These are phyloP conservation scores for Cistogaster globosa DNA, from an alignment of 2,888 invertebrate species.

Conservation along the genomic window DNA sequence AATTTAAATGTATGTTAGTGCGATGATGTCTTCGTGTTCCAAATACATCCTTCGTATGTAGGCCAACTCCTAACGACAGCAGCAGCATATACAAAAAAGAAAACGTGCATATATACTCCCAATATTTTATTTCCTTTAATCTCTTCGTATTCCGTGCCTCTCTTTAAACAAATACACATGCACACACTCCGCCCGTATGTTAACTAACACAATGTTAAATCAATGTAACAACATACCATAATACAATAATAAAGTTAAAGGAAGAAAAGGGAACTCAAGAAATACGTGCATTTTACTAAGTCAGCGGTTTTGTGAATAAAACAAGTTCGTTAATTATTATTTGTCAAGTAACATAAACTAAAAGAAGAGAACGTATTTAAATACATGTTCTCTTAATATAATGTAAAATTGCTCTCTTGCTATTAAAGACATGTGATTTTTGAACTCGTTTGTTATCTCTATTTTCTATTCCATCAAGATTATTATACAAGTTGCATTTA, in stretches of 20 bases:
- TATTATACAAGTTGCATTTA: conserved; percentile 33
- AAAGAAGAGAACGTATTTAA: conserved; percentile 7
- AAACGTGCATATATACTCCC: not conserved
- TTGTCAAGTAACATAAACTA: not conserved
- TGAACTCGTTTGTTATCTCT: conserved; percentile 34
- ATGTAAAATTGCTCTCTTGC: conserved; percentile 7
- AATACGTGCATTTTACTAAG: conserved; percentile 1
- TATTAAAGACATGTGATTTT: conserved; percentile 40
- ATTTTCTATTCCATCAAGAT: conserved; percentile 15
- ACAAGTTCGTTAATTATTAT: not conserved
- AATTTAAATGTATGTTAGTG: conserved; percentile 37
- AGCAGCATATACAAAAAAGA: conserved; percentile 1
- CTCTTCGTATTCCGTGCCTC: not conserved
- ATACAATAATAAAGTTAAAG: not conserved
- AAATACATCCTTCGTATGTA: conserved; percentile 76
- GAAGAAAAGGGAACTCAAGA: not conserved
- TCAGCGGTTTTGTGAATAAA: conserved; percentile 7
- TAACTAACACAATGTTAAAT: conserved; percentile 47
- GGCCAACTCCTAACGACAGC: conserved; percentile 72
- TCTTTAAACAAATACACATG: not conserved
- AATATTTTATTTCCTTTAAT: too few relatives aligned
- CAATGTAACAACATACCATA: not conserved
- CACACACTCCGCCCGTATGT: conserved; percentile 48
- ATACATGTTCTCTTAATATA: conserved; percentile 6
- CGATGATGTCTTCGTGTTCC: conserved; percentile 71